These are phyloP conservation scores for Meiosimyza platycephala DNA, from an alignment of 2,888 invertebrate species.

Conservation along the genomic window DNA sequence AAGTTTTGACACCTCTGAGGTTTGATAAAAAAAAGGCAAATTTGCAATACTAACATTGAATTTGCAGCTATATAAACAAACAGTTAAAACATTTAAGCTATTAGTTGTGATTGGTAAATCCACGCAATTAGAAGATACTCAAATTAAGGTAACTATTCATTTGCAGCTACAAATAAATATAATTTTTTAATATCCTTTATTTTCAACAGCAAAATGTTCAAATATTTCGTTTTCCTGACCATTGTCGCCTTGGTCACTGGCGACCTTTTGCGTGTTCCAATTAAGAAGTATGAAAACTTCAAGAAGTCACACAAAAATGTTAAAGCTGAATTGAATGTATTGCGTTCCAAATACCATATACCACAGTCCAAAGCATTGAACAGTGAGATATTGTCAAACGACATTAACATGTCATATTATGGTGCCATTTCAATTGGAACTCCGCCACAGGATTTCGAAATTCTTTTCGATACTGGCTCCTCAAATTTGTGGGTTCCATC, in stretches of 20 bases:
- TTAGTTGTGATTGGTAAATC: too few relatives aligned
- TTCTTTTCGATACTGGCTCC: conserved; percentile 89
- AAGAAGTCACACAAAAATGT: conserved; percentile 38
- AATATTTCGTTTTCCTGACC: conserved; percentile 36
- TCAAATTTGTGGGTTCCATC: conserved; percentile 99
- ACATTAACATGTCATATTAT: conserved; percentile 50
- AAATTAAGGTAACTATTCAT: too few relatives aligned
- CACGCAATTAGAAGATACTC: too few relatives aligned
- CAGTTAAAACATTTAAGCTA: too few relatives aligned
- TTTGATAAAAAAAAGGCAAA: too few relatives aligned
- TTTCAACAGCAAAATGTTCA: conserved; percentile 35
- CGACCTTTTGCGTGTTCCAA: conserved; percentile 40
- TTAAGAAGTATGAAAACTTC: conserved; percentile 43
- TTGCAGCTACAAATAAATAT: background rate
- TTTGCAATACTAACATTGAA: too few relatives aligned
- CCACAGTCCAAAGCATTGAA: background rate
- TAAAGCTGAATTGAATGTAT: conserved; percentile 40
- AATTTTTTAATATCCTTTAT: background rate
- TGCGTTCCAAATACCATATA: conserved; percentile 43
- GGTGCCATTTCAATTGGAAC: conserved; percentile 81
- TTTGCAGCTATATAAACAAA: too few relatives aligned
- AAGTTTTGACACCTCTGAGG: too few relatives aligned
- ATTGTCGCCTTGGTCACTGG: conserved; percentile 39
- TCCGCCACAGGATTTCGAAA: conserved; percentile 90
- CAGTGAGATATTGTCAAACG: conserved; percentile 44